Evolutionary conservation across 2,113 vertebrate genomes (phyloP), one percentile per base, ranked within the genome.

Genomic region (Stigmatopora nigra): DNA sequence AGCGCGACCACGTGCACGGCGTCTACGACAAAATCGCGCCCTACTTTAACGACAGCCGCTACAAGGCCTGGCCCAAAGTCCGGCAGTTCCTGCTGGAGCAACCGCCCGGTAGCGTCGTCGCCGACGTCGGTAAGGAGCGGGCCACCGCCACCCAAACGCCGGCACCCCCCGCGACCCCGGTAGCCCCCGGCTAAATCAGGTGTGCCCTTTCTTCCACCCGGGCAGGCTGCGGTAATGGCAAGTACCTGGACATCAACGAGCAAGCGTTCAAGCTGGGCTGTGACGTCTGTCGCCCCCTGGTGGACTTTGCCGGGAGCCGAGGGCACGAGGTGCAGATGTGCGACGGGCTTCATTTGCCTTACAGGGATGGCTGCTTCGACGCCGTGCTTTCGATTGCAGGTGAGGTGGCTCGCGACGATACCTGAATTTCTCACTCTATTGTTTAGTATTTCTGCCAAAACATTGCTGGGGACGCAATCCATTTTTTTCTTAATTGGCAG

Each of bases 21-120:
- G 83, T 92, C 38, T 91, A 92, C 14, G 89, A 93, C 86, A 91
- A 88, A 85, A 93, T 90, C 9, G 86, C 91, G 59, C 88, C 92
- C 22, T 89, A 87, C 70, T 92, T 93, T 78, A 92, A 81, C 12
- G 90, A 92, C 70, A 69, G 77, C 71, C 79, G 79, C 63, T 92
- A 90, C 64, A 92, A 91, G 76, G 89, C 91, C 63, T 90, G 90
- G 91, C 90, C 91, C 1, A 91, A 90, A 75, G 90, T 92, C 7
- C 89, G 84, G 1, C 87, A 90, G 78, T 92, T 92, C 73, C 87
- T 93, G 64, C 83, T 91, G 70, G 88, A 91, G 65, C 88, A 90
- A 72, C 77, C 90, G 73, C 83, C 86, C 0, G 89, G 90, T 53
- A 93, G 91, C 79, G 83, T 92, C 36, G 79, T 91, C n/a, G 91